Conservation (phyloP, 1,140 invertebrate genomes). For the Orchestia grillus region DNA sequence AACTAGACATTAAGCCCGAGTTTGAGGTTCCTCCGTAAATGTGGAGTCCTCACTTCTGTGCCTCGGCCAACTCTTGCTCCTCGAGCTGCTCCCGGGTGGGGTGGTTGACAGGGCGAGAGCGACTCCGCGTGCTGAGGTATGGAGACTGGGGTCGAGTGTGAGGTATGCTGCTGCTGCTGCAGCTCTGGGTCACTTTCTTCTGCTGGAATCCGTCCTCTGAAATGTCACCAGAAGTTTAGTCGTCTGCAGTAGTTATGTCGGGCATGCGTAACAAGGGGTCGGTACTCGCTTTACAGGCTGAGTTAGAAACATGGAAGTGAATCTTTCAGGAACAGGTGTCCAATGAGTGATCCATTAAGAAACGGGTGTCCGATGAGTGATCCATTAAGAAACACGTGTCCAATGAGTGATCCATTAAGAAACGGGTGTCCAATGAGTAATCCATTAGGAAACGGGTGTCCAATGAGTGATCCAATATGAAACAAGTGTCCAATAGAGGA, state of each 20-base stretch:
- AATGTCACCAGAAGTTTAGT: not conserved
- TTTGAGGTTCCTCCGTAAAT: not conserved
- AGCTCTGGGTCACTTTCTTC: slow-evolving; percentile 20
- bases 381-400: no score
- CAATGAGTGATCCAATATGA: no score
- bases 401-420: no score
- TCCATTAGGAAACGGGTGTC: no score
- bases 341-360: no score
- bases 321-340: no score
- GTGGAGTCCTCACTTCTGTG: slow-evolving; percentile 60
- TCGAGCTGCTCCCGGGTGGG: slow-evolving; percentile 63
- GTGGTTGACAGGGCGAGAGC: slow-evolving; percentile 56
- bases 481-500: no score
- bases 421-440: no score
- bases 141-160: slow-evolving; percentile 61
- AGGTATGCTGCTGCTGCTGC: slow-evolving; percentile 47
- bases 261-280: not conserved
- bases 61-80: slow-evolving; percentile 63
- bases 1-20: no score
- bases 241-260: not conserved
- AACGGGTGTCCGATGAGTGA: no score
- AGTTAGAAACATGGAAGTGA: no score
- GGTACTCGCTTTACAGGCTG: no score
- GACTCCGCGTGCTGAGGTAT: slow-evolving; percentile 59
- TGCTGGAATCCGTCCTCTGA: slow-evolving; percentile 38